Conservation (phyloP, 2,113 vertebrate genomes). For the Setophaga kirtlandii region DNA sequence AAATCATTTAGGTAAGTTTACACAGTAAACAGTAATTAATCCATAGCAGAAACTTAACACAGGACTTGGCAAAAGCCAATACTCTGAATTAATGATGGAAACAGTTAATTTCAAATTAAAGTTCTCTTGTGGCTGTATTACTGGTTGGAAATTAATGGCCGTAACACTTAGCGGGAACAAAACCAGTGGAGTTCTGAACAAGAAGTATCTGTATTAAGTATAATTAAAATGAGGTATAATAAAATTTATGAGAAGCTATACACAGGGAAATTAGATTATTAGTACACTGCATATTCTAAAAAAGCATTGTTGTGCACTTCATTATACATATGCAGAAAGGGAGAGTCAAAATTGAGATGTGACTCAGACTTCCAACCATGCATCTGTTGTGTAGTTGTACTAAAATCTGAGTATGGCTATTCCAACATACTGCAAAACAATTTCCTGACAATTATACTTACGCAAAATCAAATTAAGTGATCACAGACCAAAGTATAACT, state of each 20-base stretch:
- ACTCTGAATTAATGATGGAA: neutral
- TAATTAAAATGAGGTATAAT: neutral
- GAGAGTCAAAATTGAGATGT: neutral
- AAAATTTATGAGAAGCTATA: neutral
- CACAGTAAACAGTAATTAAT: slow-evolving; percentile 26
- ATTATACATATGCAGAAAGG: neutral
- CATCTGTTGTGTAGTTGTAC: fast-evolving
- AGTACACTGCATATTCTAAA: neutral
- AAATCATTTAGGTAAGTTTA: neutral
- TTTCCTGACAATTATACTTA: neutral
- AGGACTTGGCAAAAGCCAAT: neutral
- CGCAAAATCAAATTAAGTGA: neutral
- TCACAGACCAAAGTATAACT: neutral
- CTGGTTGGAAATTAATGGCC: neutral
- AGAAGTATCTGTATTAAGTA: neutral
- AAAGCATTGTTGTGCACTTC: neutral
- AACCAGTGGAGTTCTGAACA: neutral
- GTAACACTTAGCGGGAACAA: neutral
- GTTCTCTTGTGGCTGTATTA: neutral
- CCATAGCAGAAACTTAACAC: neutral
- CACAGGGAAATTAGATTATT: neutral
- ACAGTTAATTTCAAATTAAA: neutral
- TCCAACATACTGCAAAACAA: neutral
- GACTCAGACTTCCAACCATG: neutral
- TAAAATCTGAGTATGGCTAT: neutral